Evolutionary conservation across 2,797 vertebrate genomes (phyloP).

Genomic region (Manis crassicaudata): DNA sequence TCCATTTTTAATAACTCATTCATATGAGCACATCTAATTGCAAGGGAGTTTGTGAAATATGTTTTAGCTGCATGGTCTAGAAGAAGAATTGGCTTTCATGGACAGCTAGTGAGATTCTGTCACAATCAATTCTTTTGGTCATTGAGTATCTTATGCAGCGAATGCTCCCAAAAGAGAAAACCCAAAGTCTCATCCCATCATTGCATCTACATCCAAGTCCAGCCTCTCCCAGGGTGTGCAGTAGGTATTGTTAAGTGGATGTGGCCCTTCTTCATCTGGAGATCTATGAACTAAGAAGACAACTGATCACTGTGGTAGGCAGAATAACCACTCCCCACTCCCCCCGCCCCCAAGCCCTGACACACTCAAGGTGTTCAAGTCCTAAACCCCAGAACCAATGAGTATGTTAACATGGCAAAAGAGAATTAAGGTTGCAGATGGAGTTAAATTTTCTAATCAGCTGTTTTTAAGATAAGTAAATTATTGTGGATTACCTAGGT

Average conservation of each 20-base stretch:
- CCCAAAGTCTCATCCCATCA: neutral
- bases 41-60: neutral
- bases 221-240: neutral
- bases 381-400: neutral
- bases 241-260: neutral
- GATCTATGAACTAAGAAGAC: neutral
- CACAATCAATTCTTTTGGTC: neutral
- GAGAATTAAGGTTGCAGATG: neutral
- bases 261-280: neutral
- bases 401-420: neutral
- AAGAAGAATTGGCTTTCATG: slow-evolving; percentile 5
- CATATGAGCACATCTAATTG: neutral
- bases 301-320: neutral
- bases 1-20: slow-evolving; percentile 17
- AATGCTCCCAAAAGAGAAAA: slow-evolving; percentile 2
- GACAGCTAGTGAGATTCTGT: neutral
- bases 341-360: too few species aligned
- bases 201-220: neutral
- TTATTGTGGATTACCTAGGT: neutral
- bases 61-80: neutral
- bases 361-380: neutral
- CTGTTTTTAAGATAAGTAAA: slow-evolving; percentile 31
- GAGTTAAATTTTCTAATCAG: neutral
- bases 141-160: neutral
- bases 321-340: neutral